Evolutionary conservation across 2,888 invertebrate species (phyloP).

Genomic region (Melanostoma mellinum): DNA sequence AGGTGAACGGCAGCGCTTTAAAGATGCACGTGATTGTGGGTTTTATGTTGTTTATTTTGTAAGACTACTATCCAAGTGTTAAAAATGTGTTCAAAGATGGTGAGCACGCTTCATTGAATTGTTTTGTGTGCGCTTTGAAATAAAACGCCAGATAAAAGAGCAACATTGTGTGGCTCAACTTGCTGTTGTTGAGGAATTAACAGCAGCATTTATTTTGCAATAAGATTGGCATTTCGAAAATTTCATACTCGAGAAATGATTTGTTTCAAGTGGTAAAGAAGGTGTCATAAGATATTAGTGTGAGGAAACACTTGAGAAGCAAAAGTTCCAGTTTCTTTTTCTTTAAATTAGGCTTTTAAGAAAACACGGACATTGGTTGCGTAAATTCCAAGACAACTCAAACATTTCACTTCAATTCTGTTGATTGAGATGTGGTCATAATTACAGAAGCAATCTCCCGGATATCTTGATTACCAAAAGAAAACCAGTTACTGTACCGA

Average conservation of each 20-base stretch:
- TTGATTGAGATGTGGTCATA: no score
- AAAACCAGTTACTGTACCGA: neutral
- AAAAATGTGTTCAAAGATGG: conserved; percentile 67
- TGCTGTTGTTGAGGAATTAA: conserved; percentile 22
- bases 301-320: no score
- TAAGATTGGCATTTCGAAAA: neutral
- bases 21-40: conserved; percentile 66
- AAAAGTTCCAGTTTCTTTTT: no score
- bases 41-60: conserved; percentile 52
- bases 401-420: no score
- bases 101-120: conserved; percentile 57
- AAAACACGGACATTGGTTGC: no score
- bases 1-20: conserved; percentile 56
- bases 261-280: no score
- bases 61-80: conserved; percentile 67
- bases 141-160: conserved; percentile 33
- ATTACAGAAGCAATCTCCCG: no score
- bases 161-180: conserved; percentile 56
- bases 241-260: no score
- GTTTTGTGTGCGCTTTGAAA: conserved; percentile 46
- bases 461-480: neutral
- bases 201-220: neutral
- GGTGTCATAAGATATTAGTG: no score
- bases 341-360: no score
- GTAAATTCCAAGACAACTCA: no score